Conservation (phyloP, 2,113 vertebrate genomes). For the Fregata magnificens region DNA sequence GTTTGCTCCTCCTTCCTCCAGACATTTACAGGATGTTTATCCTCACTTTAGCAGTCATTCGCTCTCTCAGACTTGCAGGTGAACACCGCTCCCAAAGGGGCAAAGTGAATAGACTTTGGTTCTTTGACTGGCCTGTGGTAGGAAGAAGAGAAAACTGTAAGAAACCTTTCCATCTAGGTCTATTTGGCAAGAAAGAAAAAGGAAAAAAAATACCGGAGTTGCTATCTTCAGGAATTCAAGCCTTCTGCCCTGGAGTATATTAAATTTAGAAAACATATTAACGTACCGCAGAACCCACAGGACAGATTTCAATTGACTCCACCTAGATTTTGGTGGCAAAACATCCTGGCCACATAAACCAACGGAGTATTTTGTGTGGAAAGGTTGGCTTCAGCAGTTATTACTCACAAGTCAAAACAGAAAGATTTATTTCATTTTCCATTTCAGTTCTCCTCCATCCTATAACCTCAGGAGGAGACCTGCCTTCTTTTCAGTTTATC, state of each 20-base stretch:
- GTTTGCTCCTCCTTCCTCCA: neutral
- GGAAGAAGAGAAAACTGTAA: neutral
- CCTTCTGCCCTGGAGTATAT: slow-evolving; percentile 28
- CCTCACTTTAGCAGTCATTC: neutral
- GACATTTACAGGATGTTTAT: neutral
- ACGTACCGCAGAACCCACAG: slow-evolving; percentile 36
- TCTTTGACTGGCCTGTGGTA: slow-evolving; percentile 28
- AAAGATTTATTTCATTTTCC: slow-evolving; percentile 65
- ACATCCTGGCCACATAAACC: slow-evolving; percentile 55
- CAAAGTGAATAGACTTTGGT: slow-evolving; percentile 22
- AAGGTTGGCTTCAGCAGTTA: slow-evolving; percentile 33
- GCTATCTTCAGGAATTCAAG: slow-evolving; percentile 59
- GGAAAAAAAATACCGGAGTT: slow-evolving; percentile 30
- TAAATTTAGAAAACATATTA: slow-evolving; percentile 67
- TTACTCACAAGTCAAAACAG: slow-evolving; percentile 72
- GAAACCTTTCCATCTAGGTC: slow-evolving; percentile 60
- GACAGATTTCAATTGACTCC: slow-evolving; percentile 54
- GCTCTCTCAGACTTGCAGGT: neutral
- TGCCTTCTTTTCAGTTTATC: slow-evolving; percentile 14
- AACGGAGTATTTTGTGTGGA: neutral
- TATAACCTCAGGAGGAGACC: neutral
- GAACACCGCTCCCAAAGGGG: neutral
- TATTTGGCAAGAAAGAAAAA: slow-evolving; percentile 58
- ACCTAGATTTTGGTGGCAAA: slow-evolving; percentile 65
- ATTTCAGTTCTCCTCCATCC: slow-evolving; percentile 41